Conservation (phyloP, 2,888 invertebrate species). For the Apamea sordens region DNA sequence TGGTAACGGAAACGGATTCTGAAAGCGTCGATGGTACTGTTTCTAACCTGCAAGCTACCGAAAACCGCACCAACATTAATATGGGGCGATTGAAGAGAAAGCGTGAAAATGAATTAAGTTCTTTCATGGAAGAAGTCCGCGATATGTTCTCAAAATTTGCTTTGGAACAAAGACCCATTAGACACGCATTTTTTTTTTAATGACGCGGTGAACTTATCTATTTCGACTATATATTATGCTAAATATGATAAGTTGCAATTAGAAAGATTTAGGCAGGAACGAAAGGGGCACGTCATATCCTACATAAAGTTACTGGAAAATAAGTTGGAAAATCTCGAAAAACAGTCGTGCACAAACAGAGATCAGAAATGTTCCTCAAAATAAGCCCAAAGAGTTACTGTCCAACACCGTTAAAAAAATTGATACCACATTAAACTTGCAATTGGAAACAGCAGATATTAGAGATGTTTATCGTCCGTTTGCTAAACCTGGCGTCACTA, state of each 20-base stretch:
- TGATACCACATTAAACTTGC: neutral
- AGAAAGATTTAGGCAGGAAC: neutral
- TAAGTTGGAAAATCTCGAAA: constrained; percentile 5
- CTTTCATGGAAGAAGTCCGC: neutral
- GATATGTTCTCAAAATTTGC: constrained; percentile 3
- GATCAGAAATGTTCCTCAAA: constrained; percentile 6
- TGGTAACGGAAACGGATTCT: neutral
- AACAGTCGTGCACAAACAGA: neutral
- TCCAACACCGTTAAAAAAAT: neutral
- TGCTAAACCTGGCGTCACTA: too few relatives aligned
- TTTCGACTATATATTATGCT: neutral
- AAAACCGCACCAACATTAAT: neutral
- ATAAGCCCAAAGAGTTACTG: neutral
- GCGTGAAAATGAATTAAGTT: neutral
- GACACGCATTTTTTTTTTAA: too few relatives aligned
- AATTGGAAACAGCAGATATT: neutral
- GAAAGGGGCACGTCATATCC: neutral
- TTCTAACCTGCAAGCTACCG: neutral
- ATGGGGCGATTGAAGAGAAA: neutral
- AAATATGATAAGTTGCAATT: neutral
- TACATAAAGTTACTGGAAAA: neutral
- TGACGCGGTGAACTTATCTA: neutral
- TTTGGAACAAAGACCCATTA: constrained; percentile 5
- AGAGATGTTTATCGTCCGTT: neutral
- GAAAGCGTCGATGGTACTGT: constrained; percentile 1